Evolutionary conservation across 37 sponge, comb jelly and placozoan species (phyloP), one percentile per base, ranked within the genome.

Genomic region (Beroe forskalii): DNA sequence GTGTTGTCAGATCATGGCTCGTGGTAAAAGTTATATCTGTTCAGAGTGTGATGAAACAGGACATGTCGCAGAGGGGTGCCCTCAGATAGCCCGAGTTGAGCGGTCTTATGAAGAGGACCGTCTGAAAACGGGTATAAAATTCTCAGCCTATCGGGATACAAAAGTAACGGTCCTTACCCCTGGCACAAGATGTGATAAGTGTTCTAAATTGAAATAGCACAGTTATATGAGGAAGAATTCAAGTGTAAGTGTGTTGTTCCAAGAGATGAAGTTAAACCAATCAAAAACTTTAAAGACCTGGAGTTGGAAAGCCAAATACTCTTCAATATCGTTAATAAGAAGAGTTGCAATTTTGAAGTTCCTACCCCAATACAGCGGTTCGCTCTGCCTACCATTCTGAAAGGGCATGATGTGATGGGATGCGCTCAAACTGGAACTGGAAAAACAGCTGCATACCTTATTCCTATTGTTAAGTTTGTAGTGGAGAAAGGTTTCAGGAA

Each of bases 341-440:
- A 33, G 28, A 27, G 72, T 1, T 36, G 36, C 8, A 37, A 37
- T 14, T 69, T 69, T 17, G 32, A 69, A 36, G 72, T 69, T 22
- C 98, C 96, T 3, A 97, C 98, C 0, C 96, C 96, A 3, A 95
- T 97, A 1, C 98, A 97, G 92, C 94, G 95, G 89, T 94, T 91
- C 60, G 94, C 94, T 22, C 92, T 97, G 28, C 96, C 98, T 19
- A 92, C 93, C 60, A 91, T 95, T 22, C 67, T 91, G 39, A 62
- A 89, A 0, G 92, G 94, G 20, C 61, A 94, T 30, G 98, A 97
- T 66, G 92, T 97, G n/a, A 96, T 97, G 95, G 96, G 93, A 0
- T 97, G 98, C 93, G 98, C 98, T 31, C 98, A 97, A 72, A 97
- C 98, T 32, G 98, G 98, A 27, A 94, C 96, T 2, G 98, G 98